Conservation (phyloP, 1,140 invertebrate species). For the Dufourea novaeangliae region DNA sequence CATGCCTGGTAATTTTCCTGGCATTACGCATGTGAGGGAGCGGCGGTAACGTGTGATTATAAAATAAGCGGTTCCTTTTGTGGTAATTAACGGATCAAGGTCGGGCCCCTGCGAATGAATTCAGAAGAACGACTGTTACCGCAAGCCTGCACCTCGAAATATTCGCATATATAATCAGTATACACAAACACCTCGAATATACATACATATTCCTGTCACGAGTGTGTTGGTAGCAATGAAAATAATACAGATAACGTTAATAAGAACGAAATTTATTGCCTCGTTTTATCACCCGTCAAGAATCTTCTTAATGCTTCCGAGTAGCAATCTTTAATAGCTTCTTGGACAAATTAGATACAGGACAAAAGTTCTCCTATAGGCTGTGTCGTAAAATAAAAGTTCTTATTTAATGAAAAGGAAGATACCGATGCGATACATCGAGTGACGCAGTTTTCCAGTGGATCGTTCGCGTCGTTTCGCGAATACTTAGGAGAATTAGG, state of each 20-base stretch:
- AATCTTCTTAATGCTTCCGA: background rate
- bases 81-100: conserved; percentile 79
- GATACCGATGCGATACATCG: background rate
- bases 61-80: conserved; percentile 81
- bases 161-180: no score
- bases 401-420: background rate
- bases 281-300: background rate
- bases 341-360: background rate
- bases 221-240: no score
- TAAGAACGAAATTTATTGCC: background rate
- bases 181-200: no score
- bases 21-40: conserved; percentile 75
- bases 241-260: background rate
- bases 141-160: no score
- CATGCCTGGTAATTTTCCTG: conserved; percentile 74
- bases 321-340: background rate
- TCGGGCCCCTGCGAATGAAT: conserved; percentile 69
- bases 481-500: conserved; percentile 23
- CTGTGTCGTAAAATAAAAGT: background rate
- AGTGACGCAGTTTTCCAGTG: background rate
- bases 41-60: conserved; percentile 76
- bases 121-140: conserved; percentile 70
- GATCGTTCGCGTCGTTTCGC: no score
- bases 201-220: no score
- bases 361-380: background rate